Percentiles rank a stretch among this genome's conserved stretches.
Conservation (phyloP, 2,888 invertebrate species). For the Campaea margaritaria region DNA sequence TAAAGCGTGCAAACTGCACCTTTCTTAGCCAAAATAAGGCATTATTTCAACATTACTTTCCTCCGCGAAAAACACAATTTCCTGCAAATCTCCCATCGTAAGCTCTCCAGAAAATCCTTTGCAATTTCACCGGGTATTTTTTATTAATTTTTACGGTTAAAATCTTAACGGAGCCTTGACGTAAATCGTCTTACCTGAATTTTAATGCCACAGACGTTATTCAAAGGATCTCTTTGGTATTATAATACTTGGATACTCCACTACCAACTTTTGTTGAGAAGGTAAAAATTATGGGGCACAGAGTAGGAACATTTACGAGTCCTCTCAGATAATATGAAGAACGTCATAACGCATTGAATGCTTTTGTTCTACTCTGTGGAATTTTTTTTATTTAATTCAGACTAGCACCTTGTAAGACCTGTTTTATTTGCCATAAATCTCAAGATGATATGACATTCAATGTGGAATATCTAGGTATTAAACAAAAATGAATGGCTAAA, state of each 20-base stretch:
- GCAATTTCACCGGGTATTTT: constrained; percentile 32
- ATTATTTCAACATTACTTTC: constrained; percentile 2
- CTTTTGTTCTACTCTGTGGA: constrained; percentile 7
- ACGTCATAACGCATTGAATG: neutral
- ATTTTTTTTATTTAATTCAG: too few relatives aligned
- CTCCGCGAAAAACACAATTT: constrained; percentile 32
- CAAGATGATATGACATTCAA: too few relatives aligned
- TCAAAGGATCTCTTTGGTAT: constrained; percentile 45
- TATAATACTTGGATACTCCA: constrained; percentile 42
- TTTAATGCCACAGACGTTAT: constrained; percentile 46
- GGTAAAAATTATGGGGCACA: constrained; percentile 21
- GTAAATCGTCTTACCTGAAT: constrained; percentile 49
- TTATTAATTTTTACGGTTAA: constrained; percentile 39
- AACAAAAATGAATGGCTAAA: too few relatives aligned
- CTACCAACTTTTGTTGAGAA: constrained; percentile 44
- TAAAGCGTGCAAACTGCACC: constrained; percentile 1
- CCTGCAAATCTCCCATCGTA: constrained; percentile 15
- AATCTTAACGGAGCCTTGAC: constrained; percentile 37
- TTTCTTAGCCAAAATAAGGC: constrained; percentile 5
- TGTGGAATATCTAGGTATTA: too few relatives aligned
- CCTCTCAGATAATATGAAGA: constrained; percentile 6
- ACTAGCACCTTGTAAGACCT: neutral
- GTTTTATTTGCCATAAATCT: too few relatives aligned
- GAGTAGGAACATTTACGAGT: constrained; percentile 6
- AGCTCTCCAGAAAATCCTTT: constrained; percentile 27